These are phyloP conservation scores for Antheraea pernyi DNA, from an alignment of 1,140 invertebrate species.

Conservation along the genomic window DNA sequence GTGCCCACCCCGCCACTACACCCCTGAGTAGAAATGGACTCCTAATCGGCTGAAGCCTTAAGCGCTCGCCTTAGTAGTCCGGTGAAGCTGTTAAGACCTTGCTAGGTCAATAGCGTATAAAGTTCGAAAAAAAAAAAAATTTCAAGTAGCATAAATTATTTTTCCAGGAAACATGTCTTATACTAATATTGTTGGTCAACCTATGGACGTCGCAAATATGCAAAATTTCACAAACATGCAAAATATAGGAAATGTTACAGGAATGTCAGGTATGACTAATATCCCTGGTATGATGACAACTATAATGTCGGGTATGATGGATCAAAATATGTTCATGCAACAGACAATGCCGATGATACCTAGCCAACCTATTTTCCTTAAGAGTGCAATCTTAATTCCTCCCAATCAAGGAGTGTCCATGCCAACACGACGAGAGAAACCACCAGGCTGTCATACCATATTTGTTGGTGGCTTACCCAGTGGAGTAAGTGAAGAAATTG, in stretches of 20 bases:
- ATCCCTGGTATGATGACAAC: slow-evolving; percentile 22
- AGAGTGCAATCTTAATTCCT: slow-evolving; percentile 82
- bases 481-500: slow-evolving; percentile 89
- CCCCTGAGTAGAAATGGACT: no score
- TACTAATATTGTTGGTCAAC: slow-evolving; percentile 34
- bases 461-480: slow-evolving; percentile 95
- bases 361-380: slow-evolving; percentile 42
- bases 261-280: neutral
- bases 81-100: no score
- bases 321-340: slow-evolving; percentile 50
- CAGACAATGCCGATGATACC: slow-evolving; percentile 35
- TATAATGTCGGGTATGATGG: slow-evolving; percentile 45
- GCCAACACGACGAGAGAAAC: slow-evolving; percentile 89
- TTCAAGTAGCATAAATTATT: no score
- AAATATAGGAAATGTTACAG: slow-evolving; percentile 21
- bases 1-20: no score
- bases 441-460: slow-evolving; percentile 94
- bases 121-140: no score
- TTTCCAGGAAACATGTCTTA: slow-evolving; percentile 36
- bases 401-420: slow-evolving; percentile 90
- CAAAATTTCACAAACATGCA: slow-evolving; percentile 27
- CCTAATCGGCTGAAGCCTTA: no score
- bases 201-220: slow-evolving; percentile 35
- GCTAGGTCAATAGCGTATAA: no score
- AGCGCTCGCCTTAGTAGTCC: no score